Conservation (phyloP, 2,113 vertebrate species). For the Rhinoderma darwinii region DNA sequence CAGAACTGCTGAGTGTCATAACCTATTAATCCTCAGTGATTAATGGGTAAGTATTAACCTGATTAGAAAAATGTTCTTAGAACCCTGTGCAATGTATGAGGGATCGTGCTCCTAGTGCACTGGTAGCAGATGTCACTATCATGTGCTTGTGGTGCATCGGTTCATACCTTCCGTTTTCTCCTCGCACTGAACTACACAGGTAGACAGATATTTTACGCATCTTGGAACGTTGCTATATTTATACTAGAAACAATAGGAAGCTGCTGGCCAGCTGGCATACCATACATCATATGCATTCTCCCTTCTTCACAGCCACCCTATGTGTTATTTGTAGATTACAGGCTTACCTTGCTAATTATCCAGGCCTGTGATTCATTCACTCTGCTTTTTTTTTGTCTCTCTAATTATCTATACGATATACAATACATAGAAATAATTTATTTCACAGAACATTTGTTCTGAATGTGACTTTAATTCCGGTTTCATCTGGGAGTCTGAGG, state of each 20-base stretch:
- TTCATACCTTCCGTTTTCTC: conserved; percentile 27
- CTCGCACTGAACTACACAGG: background rate
- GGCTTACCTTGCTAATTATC: conserved; percentile 24
- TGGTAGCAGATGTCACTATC: conserved; percentile 38
- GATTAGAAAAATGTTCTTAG: conserved; percentile 4
- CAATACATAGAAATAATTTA: background rate
- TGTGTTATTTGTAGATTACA: conserved; percentile 5
- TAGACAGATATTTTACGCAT: conserved; percentile 38
- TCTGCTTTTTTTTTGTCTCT: background rate
- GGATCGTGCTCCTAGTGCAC: background rate
- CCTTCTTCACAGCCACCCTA: background rate
- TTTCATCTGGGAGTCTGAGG: background rate
- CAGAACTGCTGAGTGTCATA: conserved; percentile 27
- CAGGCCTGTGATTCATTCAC: conserved; percentile 24
- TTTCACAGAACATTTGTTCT: background rate
- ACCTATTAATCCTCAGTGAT: conserved; percentile 36
- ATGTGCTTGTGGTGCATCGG: conserved; percentile 25
- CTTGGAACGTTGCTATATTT: conserved; percentile 15
- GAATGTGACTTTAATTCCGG: background rate
- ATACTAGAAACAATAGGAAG: conserved; percentile 34
- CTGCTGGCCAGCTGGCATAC: conserved; percentile 30
- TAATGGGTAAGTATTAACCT: conserved; percentile 31
- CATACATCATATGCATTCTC: conserved; percentile 25
- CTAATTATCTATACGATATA: background rate
- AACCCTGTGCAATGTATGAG: conserved; percentile 1